Percentiles rank a stretch among this genome's conserved stretches.
Conservation (phyloP, 2,113 vertebrate species). For the Phaethornis superciliosus region DNA sequence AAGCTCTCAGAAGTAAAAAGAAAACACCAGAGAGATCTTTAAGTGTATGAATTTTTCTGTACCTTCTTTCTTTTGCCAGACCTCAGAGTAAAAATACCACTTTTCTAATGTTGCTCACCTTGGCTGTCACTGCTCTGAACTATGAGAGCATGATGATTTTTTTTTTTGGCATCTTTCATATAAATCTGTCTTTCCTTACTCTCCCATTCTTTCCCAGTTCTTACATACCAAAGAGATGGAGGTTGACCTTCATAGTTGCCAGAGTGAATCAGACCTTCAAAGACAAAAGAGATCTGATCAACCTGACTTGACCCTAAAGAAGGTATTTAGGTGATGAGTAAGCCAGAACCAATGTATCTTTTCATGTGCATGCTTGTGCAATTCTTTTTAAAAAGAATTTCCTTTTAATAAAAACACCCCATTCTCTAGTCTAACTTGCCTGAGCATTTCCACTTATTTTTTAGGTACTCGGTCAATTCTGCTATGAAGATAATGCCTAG, state of each 20-base stretch:
- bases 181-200: not conserved
- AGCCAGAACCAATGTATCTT: constrained; percentile 31
- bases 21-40: not conserved
- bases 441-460: constrained; percentile 8
- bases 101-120: not conserved
- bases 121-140: not conserved
- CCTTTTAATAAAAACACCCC: constrained; percentile 7
- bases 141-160: not conserved
- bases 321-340: constrained; percentile 43
- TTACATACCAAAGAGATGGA: not conserved
- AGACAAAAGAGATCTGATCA: constrained; percentile 12
- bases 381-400: constrained; percentile 25
- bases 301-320: constrained; percentile 43
- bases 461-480: not conserved
- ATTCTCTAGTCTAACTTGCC: not conserved
- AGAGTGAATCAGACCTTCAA: constrained; percentile 56
- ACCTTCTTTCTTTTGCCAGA: not conserved
- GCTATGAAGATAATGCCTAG: not conserved
- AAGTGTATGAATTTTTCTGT: not conserved
- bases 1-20: not conserved
- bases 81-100: not conserved
- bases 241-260: not conserved
- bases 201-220: not conserved
- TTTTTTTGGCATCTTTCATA: not conserved
- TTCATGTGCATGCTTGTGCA: constrained; percentile 54